Conservation (phyloP, 2,113 vertebrate species). For the Lanius collurio region DNA sequence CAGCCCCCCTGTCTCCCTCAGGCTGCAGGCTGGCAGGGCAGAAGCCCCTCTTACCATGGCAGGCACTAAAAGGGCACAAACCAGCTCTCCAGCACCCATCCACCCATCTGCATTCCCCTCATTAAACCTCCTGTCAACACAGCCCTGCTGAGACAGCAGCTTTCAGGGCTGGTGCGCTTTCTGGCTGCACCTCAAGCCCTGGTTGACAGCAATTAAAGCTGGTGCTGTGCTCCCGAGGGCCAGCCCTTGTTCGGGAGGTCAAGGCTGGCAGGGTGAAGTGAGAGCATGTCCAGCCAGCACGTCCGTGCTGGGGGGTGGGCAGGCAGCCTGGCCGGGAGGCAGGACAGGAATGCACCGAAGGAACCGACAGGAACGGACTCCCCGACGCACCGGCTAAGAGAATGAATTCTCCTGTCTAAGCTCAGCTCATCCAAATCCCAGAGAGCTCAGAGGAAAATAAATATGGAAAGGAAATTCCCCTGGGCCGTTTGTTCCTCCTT, state of each 20-base stretch:
- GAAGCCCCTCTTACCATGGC: neutral
- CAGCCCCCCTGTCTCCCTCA: neutral
- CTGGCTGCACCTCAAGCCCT: neutral
- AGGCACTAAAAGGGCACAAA: neutral
- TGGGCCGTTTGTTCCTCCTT: neutral
- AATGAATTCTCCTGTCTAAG: neutral
- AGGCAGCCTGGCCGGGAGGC: fast-evolving
- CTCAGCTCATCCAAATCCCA: neutral
- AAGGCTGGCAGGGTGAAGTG: neutral
- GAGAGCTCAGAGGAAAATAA: neutral
- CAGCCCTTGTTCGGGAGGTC: neutral
- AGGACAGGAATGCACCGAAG: neutral
- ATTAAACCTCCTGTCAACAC: neutral
- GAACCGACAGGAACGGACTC: fast-evolving
- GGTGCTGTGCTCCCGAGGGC: neutral
- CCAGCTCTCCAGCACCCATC: neutral
- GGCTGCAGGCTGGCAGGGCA: neutral
- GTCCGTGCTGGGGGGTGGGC: neutral
- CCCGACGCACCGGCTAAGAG: fast-evolving
- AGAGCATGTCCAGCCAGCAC: neutral
- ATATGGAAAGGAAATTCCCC: neutral
- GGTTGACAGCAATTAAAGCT: neutral
- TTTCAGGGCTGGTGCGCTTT: neutral
- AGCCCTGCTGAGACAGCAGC: neutral
- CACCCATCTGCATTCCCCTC: neutral